A percentile compares a stretch with the other conserved stretches of the same genome.
Conservation (phyloP, 2,888 invertebrate genomes). For the Mythimna loreyi region DNA sequence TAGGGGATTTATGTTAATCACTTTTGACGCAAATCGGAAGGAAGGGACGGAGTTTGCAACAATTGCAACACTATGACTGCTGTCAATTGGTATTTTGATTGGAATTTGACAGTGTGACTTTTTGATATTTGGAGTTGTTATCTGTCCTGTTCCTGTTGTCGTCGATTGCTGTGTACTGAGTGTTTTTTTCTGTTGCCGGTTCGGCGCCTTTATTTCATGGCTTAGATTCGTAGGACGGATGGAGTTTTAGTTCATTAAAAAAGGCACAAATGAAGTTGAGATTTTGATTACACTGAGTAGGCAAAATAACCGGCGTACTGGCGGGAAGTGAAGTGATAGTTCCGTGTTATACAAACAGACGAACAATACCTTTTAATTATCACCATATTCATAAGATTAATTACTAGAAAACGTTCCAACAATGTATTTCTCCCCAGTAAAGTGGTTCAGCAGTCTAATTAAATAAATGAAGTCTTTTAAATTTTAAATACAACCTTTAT, state of each 20-base stretch:
- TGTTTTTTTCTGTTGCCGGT: background rate
- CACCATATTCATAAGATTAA: background rate
- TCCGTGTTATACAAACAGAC: background rate
- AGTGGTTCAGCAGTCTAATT: background rate
- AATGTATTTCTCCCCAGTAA: background rate
- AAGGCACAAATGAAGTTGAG: background rate
- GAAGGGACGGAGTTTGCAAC: too few species aligned
- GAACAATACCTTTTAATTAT: background rate
- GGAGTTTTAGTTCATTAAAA: background rate
- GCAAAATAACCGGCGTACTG: background rate
- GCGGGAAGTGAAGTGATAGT: slow-evolving; percentile 9
- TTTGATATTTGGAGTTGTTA: too few species aligned
- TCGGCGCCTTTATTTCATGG: background rate
- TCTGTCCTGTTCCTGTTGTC: too few species aligned
- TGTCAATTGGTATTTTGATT: too few species aligned
- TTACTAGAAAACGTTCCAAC: background rate
- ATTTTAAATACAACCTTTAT: background rate
- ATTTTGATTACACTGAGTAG: background rate
- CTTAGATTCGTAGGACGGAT: background rate
- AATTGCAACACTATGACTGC: too few species aligned
- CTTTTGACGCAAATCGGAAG: too few species aligned
- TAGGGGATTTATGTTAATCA: too few species aligned
- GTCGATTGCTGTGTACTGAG: background rate
- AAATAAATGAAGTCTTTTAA: too few species aligned
- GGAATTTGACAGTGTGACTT: too few species aligned